phyloP scores from a whole-genome alignment of 2,113 vertebrate species.

The Nipponia nippon region DNA sequence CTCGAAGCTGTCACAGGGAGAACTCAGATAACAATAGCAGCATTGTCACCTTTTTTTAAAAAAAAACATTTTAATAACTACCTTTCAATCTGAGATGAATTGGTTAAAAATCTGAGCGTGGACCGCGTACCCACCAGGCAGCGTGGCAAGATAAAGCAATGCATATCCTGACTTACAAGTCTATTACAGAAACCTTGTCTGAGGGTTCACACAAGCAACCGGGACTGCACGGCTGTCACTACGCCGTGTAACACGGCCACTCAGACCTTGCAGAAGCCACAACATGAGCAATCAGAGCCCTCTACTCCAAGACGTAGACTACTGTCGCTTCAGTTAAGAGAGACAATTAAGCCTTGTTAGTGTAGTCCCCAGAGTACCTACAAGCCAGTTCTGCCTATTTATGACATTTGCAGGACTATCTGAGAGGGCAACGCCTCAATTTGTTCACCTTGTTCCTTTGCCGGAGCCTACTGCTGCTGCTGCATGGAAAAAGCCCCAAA shows the following conservation, averaged over 20 bases:
- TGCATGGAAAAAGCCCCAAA: neutral
- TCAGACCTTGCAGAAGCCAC: rapidly evolving
- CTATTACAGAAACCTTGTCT: rapidly evolving
- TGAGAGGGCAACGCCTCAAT: rapidly evolving
- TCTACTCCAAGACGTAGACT: neutral
- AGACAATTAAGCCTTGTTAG: neutral
- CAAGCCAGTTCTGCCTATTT: neutral
- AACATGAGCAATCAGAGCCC: neutral
- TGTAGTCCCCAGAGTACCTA: rapidly evolving
- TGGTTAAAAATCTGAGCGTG: rapidly evolving
- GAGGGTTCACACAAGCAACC: neutral
- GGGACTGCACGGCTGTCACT: neutral
- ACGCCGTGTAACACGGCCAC: rapidly evolving
- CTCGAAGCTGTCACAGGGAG: neutral
- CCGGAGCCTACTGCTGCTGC: neutral
- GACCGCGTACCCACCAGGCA: neutral
- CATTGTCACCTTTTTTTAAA: neutral
- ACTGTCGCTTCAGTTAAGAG: neutral
- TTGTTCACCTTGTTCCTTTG: neutral
- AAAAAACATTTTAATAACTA: neutral
- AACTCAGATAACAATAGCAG: neutral
- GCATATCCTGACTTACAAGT: neutral
- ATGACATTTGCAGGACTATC: neutral
- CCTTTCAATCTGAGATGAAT: rapidly evolving
- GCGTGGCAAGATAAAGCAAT: rapidly evolving